Conservation (phyloP, 2,113 vertebrate species). For the Aythya baeri region DNA sequence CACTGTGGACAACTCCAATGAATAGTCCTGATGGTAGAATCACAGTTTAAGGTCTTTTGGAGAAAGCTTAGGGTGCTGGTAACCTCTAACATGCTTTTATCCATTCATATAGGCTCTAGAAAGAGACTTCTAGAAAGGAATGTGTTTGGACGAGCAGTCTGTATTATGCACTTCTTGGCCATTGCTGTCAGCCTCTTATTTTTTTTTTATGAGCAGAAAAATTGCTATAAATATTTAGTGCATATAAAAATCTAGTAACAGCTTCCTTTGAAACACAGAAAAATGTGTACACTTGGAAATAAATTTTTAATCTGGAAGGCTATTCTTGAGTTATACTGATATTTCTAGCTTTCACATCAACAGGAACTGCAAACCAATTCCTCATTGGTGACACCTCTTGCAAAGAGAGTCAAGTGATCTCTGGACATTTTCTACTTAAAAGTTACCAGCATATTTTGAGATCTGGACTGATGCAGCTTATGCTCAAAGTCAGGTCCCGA, state of each 20-base stretch:
- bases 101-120: background rate
- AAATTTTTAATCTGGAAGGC: background rate
- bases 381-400: background rate
- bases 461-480: background rate
- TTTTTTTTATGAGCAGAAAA: background rate
- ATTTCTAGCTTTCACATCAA: background rate
- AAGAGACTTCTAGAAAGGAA: background rate
- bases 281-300: background rate
- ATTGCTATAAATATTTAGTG: background rate
- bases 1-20: background rate
- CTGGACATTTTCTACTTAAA: background rate
- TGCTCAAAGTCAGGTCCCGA: background rate
- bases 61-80: background rate
- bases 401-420: background rate
- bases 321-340: background rate
- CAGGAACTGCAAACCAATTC: background rate
- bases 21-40: background rate
- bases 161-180: conserved; percentile 1
- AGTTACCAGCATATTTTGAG: background rate
- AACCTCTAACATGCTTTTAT: background rate
- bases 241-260: background rate
- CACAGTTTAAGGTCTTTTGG: background rate
- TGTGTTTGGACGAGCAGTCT: background rate
- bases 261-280: background rate
- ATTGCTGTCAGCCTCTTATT: background rate